These are phyloP conservation scores for Didymodactylos carnosus DNA, from an alignment of 2,888 invertebrate species.

Conservation along the genomic window DNA sequence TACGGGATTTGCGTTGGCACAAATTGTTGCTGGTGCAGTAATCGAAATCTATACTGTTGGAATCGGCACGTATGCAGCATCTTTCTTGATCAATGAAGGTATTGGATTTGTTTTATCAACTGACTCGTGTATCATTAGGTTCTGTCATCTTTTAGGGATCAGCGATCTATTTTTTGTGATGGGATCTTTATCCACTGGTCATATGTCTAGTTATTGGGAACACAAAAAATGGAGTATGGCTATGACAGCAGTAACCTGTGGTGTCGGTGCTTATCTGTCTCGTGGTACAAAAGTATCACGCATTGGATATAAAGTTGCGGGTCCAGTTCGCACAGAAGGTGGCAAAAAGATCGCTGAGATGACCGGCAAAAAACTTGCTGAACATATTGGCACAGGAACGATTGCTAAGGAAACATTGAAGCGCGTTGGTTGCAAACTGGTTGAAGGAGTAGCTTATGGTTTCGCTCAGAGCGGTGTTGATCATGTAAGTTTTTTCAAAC, in stretches of 20 bases:
- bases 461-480: not conserved
- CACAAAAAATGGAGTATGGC: not conserved
- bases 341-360: not conserved
- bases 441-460: not conserved
- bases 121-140: no score
- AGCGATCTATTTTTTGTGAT: not conserved
- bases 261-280: not conserved
- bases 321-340: not conserved
- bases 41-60: not conserved
- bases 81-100: not conserved
- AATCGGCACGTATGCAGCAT: not conserved
- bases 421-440: not conserved
- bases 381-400: not conserved
- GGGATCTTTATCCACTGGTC: not conserved
- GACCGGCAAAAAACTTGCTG: not conserved
- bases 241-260: not conserved
- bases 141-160: not conserved
- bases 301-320: not conserved
- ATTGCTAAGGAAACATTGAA: not conserved
- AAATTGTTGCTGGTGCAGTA: not conserved
- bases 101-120: no score
- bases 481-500: not conserved
- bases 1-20: not conserved
- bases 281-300: not conserved
- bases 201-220: not conserved